These are phyloP conservation scores for Gallinago solitaria DNA, from an alignment of 2,797 vertebrate species.

Conservation along the genomic window DNA sequence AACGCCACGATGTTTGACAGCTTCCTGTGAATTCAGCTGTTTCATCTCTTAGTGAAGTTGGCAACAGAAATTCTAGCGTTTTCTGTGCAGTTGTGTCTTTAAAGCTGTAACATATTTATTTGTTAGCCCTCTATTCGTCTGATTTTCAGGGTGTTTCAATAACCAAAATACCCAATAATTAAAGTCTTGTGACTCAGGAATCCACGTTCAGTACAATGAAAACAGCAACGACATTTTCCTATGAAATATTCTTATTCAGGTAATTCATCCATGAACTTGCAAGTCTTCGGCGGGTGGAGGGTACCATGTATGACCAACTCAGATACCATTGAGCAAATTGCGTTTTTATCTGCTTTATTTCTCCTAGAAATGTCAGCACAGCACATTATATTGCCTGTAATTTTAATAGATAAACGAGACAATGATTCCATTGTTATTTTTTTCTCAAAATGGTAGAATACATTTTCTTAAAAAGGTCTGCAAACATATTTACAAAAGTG, in stretches of 20 bases:
- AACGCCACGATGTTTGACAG: constrained; percentile 29
- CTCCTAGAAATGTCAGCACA: constrained; percentile 65
- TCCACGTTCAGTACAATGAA: not conserved
- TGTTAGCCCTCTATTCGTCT: not conserved
- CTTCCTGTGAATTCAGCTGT: constrained; percentile 39
- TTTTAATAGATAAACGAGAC: constrained; percentile 53
- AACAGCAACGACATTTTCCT: not conserved
- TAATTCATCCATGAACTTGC: not conserved
- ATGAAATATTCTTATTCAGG: not conserved
- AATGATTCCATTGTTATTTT: constrained; percentile 17
- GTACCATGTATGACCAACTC: not conserved
- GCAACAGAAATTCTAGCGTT: constrained; percentile 35
- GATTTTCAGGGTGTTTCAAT: not conserved
- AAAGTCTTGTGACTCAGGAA: not conserved
- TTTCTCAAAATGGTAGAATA: constrained; percentile 56
- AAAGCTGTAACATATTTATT: constrained; percentile 15
- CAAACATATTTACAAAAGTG: constrained; percentile 65
- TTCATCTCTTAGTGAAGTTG: constrained; percentile 41
- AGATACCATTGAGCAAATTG: constrained; percentile 49
- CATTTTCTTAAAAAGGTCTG: constrained; percentile 62
- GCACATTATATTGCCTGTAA: constrained; percentile 59
- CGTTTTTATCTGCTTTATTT: constrained; percentile 55
- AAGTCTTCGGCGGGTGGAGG: not conserved
- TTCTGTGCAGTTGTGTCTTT: constrained; percentile 16
- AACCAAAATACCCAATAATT: not conserved